phyloP scores from a whole-genome alignment of 2,888 invertebrate genomes.

The Melolontha melolontha region DNA sequence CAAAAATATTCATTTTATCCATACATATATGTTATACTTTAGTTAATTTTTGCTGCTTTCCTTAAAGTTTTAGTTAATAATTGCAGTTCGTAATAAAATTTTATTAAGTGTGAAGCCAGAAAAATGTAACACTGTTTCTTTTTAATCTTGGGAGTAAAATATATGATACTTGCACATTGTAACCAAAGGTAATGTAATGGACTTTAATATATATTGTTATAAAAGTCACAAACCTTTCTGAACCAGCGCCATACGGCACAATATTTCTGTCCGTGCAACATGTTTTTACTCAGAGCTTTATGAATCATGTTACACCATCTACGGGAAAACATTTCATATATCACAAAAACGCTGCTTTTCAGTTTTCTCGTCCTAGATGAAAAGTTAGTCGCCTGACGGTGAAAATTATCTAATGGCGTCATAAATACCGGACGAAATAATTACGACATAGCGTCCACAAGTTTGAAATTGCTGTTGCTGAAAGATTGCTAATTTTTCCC shows the following conservation, averaged over 20 bases:
- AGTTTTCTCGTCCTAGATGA: slow-evolving; percentile 35
- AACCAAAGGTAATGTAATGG: slow-evolving; percentile 44
- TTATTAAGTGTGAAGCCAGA: slow-evolving; percentile 15
- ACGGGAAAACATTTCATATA: slow-evolving; percentile 43
- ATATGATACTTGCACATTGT: slow-evolving; percentile 3
- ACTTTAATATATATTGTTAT: slow-evolving; percentile 62
- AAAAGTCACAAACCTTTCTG: slow-evolving; percentile 62
- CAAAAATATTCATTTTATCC: no score
- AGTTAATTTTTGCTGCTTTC: background rate
- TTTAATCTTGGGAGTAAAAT: slow-evolving; percentile 24
- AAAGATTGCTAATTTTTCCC: slow-evolving; percentile 15
- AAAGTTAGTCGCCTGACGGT: slow-evolving; percentile 23
- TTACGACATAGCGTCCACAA: slow-evolving; percentile 21
- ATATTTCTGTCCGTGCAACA: slow-evolving; percentile 65
- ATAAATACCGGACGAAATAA: slow-evolving; percentile 34
- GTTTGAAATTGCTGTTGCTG: slow-evolving; percentile 13
- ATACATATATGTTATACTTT: background rate
- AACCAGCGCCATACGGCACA: slow-evolving; percentile 55
- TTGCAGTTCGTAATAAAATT: slow-evolving; percentile 1
- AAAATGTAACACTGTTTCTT: slow-evolving; percentile 4
- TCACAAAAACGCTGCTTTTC: slow-evolving; percentile 41
- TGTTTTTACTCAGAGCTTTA: slow-evolving; percentile 62
- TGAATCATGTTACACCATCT: slow-evolving; percentile 58
- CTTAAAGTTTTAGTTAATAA: background rate
- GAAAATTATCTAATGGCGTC: slow-evolving; percentile 30